Conservation (phyloP, 2,113 vertebrate species). For the Phrynosoma platyrhinos region DNA sequence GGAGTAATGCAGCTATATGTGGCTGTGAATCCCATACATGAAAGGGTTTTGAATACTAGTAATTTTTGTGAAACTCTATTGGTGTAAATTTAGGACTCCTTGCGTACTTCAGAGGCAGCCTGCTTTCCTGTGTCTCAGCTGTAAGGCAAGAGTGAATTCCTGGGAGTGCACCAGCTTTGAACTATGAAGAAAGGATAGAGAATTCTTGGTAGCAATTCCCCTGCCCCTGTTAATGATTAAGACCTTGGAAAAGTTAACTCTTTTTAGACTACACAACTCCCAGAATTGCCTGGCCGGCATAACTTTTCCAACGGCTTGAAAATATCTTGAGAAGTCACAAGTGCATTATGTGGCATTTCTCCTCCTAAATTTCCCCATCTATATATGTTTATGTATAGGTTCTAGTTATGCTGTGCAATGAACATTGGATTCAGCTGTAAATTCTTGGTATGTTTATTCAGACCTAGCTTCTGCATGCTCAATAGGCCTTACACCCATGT, state of each 20-base stretch:
- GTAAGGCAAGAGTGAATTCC: too few relatives aligned
- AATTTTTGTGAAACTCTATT: slow-evolving; percentile 22
- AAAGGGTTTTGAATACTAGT: slow-evolving; percentile 35
- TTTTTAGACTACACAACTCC: too few relatives aligned
- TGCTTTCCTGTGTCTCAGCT: neutral
- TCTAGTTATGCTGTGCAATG: neutral
- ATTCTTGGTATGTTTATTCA: neutral
- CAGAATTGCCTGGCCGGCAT: too few relatives aligned
- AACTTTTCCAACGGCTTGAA: too few relatives aligned
- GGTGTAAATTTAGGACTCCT: neutral
- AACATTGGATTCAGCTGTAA: neutral
- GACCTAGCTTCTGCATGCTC: neutral
- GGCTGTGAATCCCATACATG: slow-evolving; percentile 25
- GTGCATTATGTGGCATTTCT: too few relatives aligned
- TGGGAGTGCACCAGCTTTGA: neutral
- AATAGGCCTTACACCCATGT: too few relatives aligned
- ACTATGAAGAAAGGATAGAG: neutral
- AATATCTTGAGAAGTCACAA: too few relatives aligned
- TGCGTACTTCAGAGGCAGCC: too few relatives aligned
- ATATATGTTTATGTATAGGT: too few relatives aligned
- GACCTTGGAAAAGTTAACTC: neutral
- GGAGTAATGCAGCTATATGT: slow-evolving; percentile 24
- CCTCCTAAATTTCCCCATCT: too few relatives aligned
- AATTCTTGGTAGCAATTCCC: neutral
- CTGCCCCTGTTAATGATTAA: too few relatives aligned